phyloP scores from a whole-genome alignment of 2,888 invertebrate species.

The Cotesia congregata region DNA sequence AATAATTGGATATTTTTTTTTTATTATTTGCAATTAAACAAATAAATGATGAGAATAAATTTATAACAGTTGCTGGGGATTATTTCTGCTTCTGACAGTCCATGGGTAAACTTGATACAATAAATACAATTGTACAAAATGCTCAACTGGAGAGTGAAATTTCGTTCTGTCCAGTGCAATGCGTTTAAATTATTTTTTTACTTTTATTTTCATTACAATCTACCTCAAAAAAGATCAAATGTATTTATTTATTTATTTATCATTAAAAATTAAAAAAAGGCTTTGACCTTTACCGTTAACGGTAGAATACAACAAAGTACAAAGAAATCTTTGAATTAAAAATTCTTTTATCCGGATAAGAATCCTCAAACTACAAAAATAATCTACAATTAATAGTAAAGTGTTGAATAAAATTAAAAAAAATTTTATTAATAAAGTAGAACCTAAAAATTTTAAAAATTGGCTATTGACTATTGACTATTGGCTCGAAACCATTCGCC shows the following conservation, averaged over 20 bases:
- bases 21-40: neutral
- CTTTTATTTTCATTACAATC: neutral
- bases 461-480: neutral
- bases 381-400: no score
- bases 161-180: neutral
- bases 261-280: neutral
- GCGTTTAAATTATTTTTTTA: neutral
- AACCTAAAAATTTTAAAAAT: no score
- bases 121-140: constrained; percentile 4
- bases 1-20: neutral
- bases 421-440: no score
- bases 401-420: no score
- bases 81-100: constrained; percentile 19
- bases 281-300: neutral
- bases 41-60: neutral
- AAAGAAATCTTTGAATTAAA: neutral
- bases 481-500: constrained; percentile 55
- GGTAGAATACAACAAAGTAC: neutral
- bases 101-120: constrained; percentile 21
- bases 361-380: no score
- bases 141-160: neutral
- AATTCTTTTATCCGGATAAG: neutral
- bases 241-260: no score
- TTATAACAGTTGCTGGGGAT: neutral
- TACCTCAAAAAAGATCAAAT: no score